Conservation (phyloP, 2,797 vertebrate genomes). For the Notoglanidium macrostoma region DNA sequence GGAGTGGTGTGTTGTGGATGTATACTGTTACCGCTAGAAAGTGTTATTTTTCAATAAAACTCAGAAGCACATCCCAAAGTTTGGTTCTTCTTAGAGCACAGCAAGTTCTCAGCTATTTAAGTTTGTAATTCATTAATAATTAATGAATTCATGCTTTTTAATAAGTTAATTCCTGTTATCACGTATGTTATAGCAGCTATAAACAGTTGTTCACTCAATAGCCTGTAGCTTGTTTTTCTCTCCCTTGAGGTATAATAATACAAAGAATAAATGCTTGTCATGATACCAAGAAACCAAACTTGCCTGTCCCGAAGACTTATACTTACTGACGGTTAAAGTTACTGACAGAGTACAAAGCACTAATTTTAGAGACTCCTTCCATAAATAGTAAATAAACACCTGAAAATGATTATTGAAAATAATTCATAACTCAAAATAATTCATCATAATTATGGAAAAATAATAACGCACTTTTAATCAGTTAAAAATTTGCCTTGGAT, state of each 20-base stretch:
- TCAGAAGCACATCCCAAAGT: background rate
- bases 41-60: no score
- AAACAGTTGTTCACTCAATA: background rate
- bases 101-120: background rate
- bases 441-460: no score
- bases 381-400: background rate
- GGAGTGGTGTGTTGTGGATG: background rate
- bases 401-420: no score
- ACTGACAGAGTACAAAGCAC: no score
- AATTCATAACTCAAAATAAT: no score
- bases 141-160: background rate
- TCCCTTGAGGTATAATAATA: background rate
- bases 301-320: background rate
- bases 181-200: background rate
- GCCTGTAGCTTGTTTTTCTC: background rate
- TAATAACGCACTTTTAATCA: background rate
- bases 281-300: background rate
- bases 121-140: background rate
- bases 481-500: background rate
- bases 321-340: background rate
- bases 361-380: background rate
- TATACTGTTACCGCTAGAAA: background rate
- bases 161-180: background rate
- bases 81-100: background rate
- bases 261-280: background rate